Percentiles rank a stretch among this genome's conserved stretches.
These are phyloP conservation scores for Liodrosophila aerea DNA, from an alignment of 2,888 invertebrate genomes.

Conservation along the genomic window DNA sequence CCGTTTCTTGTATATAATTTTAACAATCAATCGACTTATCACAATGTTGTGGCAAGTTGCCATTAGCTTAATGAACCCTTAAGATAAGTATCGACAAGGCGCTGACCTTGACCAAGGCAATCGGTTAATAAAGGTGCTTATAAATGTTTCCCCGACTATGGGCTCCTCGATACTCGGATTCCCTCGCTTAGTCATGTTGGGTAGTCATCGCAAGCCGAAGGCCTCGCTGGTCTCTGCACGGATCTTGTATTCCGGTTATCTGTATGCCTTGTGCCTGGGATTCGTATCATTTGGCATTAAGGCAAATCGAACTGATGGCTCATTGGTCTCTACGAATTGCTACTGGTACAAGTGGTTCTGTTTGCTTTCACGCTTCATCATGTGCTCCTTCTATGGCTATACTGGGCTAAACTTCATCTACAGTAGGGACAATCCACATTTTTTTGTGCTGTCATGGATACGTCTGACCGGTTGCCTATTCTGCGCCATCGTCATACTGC, in stretches of 20 bases:
- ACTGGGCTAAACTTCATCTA: background rate
- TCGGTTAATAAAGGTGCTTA: conserved; percentile 33
- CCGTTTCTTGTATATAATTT: too few relatives aligned
- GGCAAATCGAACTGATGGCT: conserved; percentile 21
- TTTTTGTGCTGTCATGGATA: conserved; percentile 19
- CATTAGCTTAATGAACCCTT: conserved; percentile 52
- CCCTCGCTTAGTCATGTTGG: conserved; percentile 55
- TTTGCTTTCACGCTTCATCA: conserved; percentile 19
- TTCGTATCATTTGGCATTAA: conserved; percentile 45
- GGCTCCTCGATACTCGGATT: conserved; percentile 12
- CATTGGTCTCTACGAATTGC: conserved; percentile 35
- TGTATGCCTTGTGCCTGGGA: conserved; percentile 50
- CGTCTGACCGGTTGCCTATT: conserved; percentile 13
- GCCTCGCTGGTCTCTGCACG: conserved; percentile 34
- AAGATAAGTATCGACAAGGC: conserved; percentile 23
- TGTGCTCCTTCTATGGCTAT: conserved; percentile 3
- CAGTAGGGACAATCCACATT: conserved; percentile 11
- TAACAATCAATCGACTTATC: conserved; percentile 11
- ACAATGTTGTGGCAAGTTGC: conserved; percentile 28
- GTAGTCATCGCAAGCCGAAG: conserved; percentile 22
- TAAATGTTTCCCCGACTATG: conserved; percentile 24
- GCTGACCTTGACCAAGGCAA: conserved; percentile 38
- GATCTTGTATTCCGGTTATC: conserved; percentile 33
- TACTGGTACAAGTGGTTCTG: conserved; percentile 51
- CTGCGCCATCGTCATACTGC: conserved; percentile 20